A percentile compares a stretch with the other conserved stretches of the same genome.
Conservation (phyloP, 2,113 vertebrate genomes). For the Aepyceros melampus region DNA sequence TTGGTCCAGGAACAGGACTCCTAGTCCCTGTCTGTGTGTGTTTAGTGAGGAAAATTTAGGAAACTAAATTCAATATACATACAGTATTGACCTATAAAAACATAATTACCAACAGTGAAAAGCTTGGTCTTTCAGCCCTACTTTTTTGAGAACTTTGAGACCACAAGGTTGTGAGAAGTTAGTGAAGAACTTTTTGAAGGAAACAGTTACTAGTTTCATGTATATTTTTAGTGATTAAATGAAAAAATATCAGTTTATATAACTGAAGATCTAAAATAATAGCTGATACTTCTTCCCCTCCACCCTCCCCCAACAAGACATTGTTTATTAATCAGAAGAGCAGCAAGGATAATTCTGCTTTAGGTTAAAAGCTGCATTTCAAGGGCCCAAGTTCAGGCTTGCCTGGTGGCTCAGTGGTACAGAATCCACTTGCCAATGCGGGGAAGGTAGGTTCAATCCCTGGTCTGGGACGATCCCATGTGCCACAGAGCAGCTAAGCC, state of each 20-base stretch:
- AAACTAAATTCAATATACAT: not conserved
- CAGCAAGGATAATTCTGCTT: not conserved
- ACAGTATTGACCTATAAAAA: not conserved
- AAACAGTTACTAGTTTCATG: not conserved
- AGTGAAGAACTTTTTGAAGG: not conserved
- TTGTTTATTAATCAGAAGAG: not conserved
- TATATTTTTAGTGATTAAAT: not conserved
- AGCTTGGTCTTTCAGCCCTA: not conserved
- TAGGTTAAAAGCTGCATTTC: not conserved
- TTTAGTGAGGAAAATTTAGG: not conserved
- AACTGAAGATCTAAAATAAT: not conserved
- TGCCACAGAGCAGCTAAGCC: not conserved
- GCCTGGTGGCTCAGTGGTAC: not conserved
- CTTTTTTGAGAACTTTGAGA: not conserved
- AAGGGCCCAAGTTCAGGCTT: not conserved
- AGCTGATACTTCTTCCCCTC: not conserved
- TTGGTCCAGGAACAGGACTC: not conserved
- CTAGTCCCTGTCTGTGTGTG: not conserved
- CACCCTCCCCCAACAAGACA: rapidly evolving
- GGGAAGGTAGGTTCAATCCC: not conserved
- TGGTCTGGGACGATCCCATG: not conserved
- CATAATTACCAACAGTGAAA: not conserved
- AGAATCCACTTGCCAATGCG: not conserved
- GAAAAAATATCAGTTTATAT: not conserved
- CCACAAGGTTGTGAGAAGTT: not conserved